Evolutionary conservation across 1,140 invertebrate genomes (phyloP).

Genomic region (Hycleus phaleratus): DNA sequence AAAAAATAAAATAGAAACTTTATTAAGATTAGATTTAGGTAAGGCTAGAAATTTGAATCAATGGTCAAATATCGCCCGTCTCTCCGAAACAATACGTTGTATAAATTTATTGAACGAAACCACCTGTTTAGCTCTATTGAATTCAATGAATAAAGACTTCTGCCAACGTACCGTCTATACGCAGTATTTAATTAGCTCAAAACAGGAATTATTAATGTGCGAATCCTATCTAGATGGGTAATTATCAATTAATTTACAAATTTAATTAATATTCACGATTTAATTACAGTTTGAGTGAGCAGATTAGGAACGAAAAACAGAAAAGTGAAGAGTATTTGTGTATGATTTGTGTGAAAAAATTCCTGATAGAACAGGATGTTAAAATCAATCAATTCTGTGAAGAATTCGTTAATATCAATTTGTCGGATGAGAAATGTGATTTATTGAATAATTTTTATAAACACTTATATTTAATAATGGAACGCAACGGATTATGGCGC

Average conservation of each 20-base stretch:
- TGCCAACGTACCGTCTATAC: constrained; percentile 71
- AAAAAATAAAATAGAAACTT: constrained; percentile 60
- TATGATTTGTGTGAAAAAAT: constrained; percentile 69
- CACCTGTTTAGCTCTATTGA: constrained; percentile 68
- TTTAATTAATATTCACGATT: too few relatives aligned
- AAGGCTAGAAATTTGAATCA: constrained; percentile 83
- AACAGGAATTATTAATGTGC: constrained; percentile 74
- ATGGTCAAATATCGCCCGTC: constrained; percentile 71
- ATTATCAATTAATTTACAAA: constrained; percentile 1
- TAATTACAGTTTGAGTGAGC: constrained; percentile 48
- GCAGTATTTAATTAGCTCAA: constrained; percentile 75
- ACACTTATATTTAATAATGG: constrained; percentile 53
- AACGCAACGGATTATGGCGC: constrained; percentile 63
- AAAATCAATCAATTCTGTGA: constrained; percentile 60
- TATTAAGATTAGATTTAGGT: constrained; percentile 74
- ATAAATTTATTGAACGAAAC: constrained; percentile 64
- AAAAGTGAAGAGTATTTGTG: constrained; percentile 73
- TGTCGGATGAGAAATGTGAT: constrained; percentile 78
- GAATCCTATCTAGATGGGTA: constrained; percentile 68
- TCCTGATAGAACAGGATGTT: constrained; percentile 64
- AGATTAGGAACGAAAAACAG: constrained; percentile 60
- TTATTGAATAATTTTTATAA: constrained; percentile 59
- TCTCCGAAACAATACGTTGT: constrained; percentile 75
- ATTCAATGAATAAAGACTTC: constrained; percentile 75
- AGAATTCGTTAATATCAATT: constrained; percentile 66